A percentile compares a stretch with the other conserved stretches of the same genome.
These are phyloP conservation scores for Amphiprion percula DNA, from an alignment of 2,113 vertebrate species.

Conservation along the genomic window DNA sequence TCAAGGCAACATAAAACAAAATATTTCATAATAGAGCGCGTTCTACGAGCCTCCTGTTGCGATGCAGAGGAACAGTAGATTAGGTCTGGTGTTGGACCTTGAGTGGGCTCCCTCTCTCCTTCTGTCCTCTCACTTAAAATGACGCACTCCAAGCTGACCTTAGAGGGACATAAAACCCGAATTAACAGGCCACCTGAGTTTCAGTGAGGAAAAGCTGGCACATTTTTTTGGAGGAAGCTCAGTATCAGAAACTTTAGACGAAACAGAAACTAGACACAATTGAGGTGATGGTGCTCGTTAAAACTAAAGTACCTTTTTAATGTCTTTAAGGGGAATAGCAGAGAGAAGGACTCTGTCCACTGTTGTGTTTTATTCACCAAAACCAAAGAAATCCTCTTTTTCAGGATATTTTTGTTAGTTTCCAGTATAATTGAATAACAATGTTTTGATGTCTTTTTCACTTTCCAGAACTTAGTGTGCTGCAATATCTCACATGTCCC, in stretches of 20 bases:
- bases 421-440: neutral
- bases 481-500: too few species aligned
- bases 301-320: slow-evolving; percentile 46
- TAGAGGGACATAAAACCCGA: slow-evolving; percentile 49
- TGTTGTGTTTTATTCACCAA: slow-evolving; percentile 25
- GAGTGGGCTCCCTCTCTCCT: slow-evolving; percentile 24
- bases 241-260: slow-evolving; percentile 32
- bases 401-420: neutral
- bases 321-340: slow-evolving; percentile 40
- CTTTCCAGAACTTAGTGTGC: too few species aligned
- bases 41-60: slow-evolving; percentile 13
- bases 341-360: slow-evolving; percentile 8
- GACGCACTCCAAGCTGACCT: slow-evolving; percentile 46
- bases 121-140: slow-evolving; percentile 62
- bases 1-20: slow-evolving; percentile 63
- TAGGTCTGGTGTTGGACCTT: slow-evolving; percentile 28
- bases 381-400: neutral
- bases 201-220: slow-evolving; percentile 36
- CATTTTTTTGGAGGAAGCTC: slow-evolving; percentile 38
- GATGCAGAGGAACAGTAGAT: slow-evolving; percentile 18
- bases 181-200: slow-evolving; percentile 58
- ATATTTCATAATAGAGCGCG: slow-evolving; percentile 26
- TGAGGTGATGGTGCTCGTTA: slow-evolving; percentile 56
- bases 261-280: slow-evolving; percentile 44
- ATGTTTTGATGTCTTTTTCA: neutral